Evolutionary conservation across 1,140 invertebrate genomes (phyloP), one percentile per base, ranked within the genome.

Genomic region (Helicoverpa armigera): DNA sequence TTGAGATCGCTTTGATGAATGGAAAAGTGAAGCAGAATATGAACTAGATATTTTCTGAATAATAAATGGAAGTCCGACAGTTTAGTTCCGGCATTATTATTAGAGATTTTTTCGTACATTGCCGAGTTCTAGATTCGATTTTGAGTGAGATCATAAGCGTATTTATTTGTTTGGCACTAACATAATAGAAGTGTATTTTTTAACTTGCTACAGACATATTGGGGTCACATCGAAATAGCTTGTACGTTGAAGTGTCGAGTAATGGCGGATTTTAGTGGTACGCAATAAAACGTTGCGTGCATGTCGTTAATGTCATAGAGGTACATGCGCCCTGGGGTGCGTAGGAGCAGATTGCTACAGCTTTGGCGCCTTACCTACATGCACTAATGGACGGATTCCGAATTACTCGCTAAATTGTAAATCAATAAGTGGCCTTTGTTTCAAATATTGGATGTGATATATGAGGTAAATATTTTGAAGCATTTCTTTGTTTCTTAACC

Each of bases 61-160:
- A 75, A 75, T 75, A 75, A 75, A 75, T 75, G 43, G 29, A 14
- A 48, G 35, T 4, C 56, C 31, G 73, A 48, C 73, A 13, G n/a
- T 61, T 43, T 61, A 51, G 70, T 75, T 75, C 73, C 73, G 58
- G 58, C 73, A 75, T 75, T 75, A 61, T 75, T 74, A 74, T 61
- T 75, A 75, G 54, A 75, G n/a, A 1, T 56, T 48, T 53, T 60
- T 74, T 74, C 13, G 51, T 61, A 29, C 54, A 50, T 73, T 23
- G 18, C 54, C 43, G 73, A 61, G 73, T 61, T 75, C 73, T 23
- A 75, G 58, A 60, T 75, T 51, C 7, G 56, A 75, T 75, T 63
- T 61, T 50, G 73, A 43, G 35, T 75, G 73, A 75, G 73, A 75
- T 75, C 73, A 75, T 61, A 43, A n/a, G 73, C 43, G 31, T 61